Evolutionary conservation across 1,140 invertebrate genomes (phyloP).

Genomic region (Apis laboriosa): DNA sequence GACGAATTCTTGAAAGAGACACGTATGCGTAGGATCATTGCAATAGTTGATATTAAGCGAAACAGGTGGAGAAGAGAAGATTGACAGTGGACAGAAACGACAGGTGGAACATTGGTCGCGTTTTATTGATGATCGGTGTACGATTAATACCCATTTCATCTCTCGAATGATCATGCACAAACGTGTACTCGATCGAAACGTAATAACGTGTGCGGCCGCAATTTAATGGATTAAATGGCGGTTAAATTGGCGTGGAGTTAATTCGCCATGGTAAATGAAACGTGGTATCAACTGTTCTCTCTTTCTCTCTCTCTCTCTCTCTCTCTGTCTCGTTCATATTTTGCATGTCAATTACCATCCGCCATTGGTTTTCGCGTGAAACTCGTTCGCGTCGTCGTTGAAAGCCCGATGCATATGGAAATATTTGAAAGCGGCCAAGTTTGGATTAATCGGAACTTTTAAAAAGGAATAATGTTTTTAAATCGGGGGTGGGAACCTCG

Average conservation of each 20-base stretch:
- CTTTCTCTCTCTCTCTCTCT: too few species aligned
- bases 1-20: too few species aligned
- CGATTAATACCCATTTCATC: background rate
- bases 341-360: background rate
- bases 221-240: conserved; percentile 42
- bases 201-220: conserved; percentile 25
- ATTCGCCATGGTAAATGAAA: background rate
- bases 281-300: background rate
- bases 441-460: too few species aligned
- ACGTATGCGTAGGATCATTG: background rate
- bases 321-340: background rate
- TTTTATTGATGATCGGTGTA: conserved; percentile 15
- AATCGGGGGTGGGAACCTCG: too few species aligned
- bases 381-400: background rate
- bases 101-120: conserved; percentile 1
- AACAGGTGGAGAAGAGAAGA: background rate
- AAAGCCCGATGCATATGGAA: background rate
- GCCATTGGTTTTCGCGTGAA: background rate
- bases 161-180: conserved; percentile 7
- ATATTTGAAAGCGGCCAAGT: background rate
- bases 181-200: background rate
- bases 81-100: background rate
- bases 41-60: background rate
- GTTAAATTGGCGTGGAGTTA: conserved; percentile 4
- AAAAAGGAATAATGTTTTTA: too few species aligned